Conservation (phyloP, 1,140 invertebrate genomes). For the Papilio helenus region DNA sequence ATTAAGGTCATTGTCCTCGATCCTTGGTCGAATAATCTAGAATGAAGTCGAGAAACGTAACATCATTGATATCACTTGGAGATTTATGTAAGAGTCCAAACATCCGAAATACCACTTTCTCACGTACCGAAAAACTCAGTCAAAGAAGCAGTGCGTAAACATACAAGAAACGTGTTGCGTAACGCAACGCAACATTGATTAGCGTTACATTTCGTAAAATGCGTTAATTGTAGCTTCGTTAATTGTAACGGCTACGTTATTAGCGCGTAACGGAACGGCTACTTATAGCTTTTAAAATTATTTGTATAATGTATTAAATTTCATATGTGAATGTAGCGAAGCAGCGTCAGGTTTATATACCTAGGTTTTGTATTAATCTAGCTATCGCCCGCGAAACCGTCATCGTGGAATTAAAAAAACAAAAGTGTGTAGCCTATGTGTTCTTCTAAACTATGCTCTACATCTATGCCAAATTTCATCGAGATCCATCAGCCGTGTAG, state of each 20-base stretch:
- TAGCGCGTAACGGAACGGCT: neutral
- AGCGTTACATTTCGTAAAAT: neutral
- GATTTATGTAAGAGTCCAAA: constrained; percentile 33
- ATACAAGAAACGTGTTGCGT: neutral
- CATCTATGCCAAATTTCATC: too few species aligned
- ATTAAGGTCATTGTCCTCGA: neutral
- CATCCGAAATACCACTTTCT: constrained; percentile 15
- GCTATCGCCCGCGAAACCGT: neutral
- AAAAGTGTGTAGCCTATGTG: too few species aligned
- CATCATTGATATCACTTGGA: neutral
- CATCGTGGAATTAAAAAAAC: too few species aligned
- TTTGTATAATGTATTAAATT: neutral
- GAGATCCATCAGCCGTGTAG: too few species aligned
- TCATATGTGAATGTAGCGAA: neutral
- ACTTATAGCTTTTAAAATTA: neutral
- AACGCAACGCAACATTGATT: neutral
- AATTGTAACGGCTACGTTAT: neutral
- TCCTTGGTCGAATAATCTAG: neutral
- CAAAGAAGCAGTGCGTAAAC: neutral
- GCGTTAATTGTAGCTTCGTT: neutral
- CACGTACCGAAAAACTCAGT: neutral
- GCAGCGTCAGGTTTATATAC: neutral
- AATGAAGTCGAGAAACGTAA: neutral
- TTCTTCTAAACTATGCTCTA: too few species aligned
- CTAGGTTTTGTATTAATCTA: neutral